phyloP scores from a whole-genome alignment of 2,113 vertebrate species.

The Onychostoma macrolepis region DNA sequence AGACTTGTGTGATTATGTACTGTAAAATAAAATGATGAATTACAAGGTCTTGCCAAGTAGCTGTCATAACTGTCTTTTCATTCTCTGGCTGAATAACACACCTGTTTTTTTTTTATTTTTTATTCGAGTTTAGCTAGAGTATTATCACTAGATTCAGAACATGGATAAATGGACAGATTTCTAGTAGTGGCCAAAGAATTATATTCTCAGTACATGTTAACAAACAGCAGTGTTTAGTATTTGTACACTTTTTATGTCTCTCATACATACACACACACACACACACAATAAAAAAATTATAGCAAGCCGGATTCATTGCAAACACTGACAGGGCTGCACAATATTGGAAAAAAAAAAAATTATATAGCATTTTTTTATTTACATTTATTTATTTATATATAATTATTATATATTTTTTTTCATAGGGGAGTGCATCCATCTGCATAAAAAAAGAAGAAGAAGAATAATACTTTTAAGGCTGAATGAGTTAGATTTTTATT shows the following conservation, averaged over 20 bases:
- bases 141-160: background rate
- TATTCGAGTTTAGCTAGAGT: background rate
- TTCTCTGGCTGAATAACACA: background rate
- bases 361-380: no score
- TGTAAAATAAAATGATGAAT: conserved; percentile 18
- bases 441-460: no score
- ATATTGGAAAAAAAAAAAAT: no score
- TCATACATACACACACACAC: no score
- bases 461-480: no score
- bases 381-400: no score
- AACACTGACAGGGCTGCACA: no score
- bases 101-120: background rate
- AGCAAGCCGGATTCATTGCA: no score
- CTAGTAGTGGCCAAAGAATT: background rate
- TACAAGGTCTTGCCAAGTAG: conserved; percentile 14
- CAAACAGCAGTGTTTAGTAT: background rate
- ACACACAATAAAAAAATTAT: no score
- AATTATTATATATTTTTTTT: no score
- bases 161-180: background rate
- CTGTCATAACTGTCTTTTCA: background rate
- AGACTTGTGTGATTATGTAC: background rate
- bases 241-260: background rate
- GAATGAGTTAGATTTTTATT: no score
- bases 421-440: no score
- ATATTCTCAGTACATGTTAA: background rate